Conservation (phyloP, 2,113 vertebrate species). For the Bos indicus region DNA sequence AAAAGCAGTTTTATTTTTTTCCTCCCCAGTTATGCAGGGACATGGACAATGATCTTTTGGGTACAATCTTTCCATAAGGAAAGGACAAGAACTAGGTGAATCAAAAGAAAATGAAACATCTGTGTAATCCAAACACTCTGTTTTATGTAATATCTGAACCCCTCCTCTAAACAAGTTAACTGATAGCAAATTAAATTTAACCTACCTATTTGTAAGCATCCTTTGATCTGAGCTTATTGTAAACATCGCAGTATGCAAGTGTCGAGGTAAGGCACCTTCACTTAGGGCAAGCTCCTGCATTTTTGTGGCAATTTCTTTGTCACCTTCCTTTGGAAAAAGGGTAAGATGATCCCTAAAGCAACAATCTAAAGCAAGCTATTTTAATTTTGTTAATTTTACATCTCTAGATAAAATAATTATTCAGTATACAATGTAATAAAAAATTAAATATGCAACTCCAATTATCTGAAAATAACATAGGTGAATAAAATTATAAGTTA, state of each 20-base stretch:
- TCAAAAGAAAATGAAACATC: slow-evolving; percentile 9
- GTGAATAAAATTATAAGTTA: neutral
- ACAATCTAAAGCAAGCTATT: slow-evolving; percentile 69
- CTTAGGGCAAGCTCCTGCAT: slow-evolving; percentile 99
- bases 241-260: slow-evolving; percentile 98
- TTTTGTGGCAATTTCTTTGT: slow-evolving; percentile 98
- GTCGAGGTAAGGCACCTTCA: slow-evolving; percentile 96
- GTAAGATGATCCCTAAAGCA: slow-evolving; percentile 77
- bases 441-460: neutral
- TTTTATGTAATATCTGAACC: neutral
- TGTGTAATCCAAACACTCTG: neutral
- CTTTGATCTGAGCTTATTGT: slow-evolving; percentile 97
- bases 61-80: neutral
- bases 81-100: neutral
- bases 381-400: slow-evolving; percentile 45
- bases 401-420: slow-evolving; percentile 18
- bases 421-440: neutral
- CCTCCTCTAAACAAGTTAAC: slow-evolving; percentile 24
- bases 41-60: neutral
- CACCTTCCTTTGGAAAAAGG: slow-evolving; percentile 92
- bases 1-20: neutral
- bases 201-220: slow-evolving; percentile 98
- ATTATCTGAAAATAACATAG: neutral
- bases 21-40: neutral
- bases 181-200: slow-evolving; percentile 69